Evolutionary conservation across 2,797 vertebrate genomes (phyloP).

Genomic region (Sciaenops ocellatus): DNA sequence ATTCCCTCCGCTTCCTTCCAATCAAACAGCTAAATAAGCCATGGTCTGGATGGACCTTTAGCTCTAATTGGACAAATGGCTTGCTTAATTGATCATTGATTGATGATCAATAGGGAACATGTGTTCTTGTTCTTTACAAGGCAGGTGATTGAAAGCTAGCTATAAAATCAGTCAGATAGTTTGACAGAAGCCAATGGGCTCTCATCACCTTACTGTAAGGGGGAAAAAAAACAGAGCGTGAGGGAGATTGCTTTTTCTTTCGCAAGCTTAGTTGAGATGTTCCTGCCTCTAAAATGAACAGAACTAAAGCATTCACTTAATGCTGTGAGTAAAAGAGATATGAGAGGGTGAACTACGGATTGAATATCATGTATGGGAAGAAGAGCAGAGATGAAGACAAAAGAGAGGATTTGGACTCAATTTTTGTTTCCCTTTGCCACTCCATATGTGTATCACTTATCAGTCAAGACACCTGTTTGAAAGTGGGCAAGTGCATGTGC

Average conservation of each 20-base stretch:
- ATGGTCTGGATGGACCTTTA: slow-evolving; percentile 69
- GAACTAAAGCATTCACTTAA: slow-evolving; percentile 6
- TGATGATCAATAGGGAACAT: slow-evolving; percentile 86
- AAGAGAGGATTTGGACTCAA: slow-evolving; percentile 31
- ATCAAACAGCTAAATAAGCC: slow-evolving; percentile 84
- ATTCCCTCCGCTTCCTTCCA: slow-evolving; percentile 75
- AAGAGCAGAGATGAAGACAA: slow-evolving; percentile 47
- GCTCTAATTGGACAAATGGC: slow-evolving; percentile 87
- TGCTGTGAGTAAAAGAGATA: slow-evolving; percentile 8
- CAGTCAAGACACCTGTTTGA: slow-evolving; percentile 80
- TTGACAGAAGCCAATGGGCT: slow-evolving; percentile 78
- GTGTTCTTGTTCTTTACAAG: slow-evolving; percentile 85
- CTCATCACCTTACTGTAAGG: slow-evolving; percentile 58
- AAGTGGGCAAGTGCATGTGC: slow-evolving; percentile 49
- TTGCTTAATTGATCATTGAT: slow-evolving; percentile 91
- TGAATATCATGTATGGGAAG: slow-evolving; percentile 6
- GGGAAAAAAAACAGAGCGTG: slow-evolving; percentile 1
- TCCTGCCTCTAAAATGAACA: slow-evolving; percentile 29
- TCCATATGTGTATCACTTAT: slow-evolving; percentile 69
- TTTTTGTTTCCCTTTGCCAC: slow-evolving; percentile 47
- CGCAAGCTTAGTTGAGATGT: slow-evolving; percentile 12
- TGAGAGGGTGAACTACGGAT: slow-evolving; percentile 16
- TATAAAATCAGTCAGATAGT: slow-evolving; percentile 82
- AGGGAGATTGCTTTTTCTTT: slow-evolving; percentile 17
- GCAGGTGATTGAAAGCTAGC: slow-evolving; percentile 84